Evolutionary conservation across 2,888 invertebrate species (phyloP).

Genomic region (Drosophila leonis): DNA sequence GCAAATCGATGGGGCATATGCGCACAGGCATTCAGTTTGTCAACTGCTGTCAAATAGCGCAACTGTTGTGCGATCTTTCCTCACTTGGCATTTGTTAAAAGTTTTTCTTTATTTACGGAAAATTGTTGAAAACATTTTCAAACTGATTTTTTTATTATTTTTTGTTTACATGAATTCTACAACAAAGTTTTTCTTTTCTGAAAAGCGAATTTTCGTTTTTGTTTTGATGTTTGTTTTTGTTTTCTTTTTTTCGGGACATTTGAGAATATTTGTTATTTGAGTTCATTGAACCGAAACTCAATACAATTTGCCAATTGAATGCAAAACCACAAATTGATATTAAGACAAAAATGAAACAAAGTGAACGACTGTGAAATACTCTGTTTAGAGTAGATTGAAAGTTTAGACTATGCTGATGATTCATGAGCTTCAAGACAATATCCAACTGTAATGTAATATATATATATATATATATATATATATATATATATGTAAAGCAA

Average conservation of each 20-base stretch:
- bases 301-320: constrained; percentile 64
- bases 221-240: constrained; percentile 9
- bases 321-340: constrained; percentile 22
- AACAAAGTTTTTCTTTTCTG: constrained; percentile 17
- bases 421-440: background rate
- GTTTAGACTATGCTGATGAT: background rate
- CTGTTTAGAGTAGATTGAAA: background rate
- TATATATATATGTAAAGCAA: background rate
- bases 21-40: background rate
- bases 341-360: background rate
- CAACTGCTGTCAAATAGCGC: background rate
- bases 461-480: too few relatives aligned
- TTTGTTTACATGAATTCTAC: constrained; percentile 23
- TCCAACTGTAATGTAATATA: background rate
- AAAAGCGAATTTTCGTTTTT: background rate
- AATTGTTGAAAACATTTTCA: constrained; percentile 31
- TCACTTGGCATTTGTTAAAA: background rate
- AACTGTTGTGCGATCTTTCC: background rate
- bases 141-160: constrained; percentile 21
- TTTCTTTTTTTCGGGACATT: constrained; percentile 33
- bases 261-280: constrained; percentile 50
- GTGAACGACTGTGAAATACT: background rate
- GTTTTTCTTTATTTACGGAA: background rate
- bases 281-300: constrained; percentile 73
- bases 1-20: background rate